These are phyloP conservation scores for Spodoptera picta DNA, from an alignment of 2,888 invertebrate genomes.

Conservation along the genomic window DNA sequence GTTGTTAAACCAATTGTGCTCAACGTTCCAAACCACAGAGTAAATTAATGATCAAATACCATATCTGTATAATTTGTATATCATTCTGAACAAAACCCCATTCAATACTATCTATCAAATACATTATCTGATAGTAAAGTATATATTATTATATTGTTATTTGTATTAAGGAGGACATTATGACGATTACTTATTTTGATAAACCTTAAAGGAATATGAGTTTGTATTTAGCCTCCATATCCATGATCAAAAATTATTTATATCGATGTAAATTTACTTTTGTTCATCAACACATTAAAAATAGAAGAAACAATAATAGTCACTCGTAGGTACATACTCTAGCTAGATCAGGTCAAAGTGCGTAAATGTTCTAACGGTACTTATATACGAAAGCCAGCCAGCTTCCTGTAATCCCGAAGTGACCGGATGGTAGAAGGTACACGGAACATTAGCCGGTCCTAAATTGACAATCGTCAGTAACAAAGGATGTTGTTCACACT, in stretches of 20 bases:
- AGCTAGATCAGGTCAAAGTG: conserved; percentile 2
- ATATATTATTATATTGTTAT: conserved; percentile 11
- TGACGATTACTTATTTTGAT: too few species aligned
- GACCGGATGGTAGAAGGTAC: conserved; percentile 30
- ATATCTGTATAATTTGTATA: background rate
- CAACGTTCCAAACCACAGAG: background rate
- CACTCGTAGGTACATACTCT: too few species aligned
- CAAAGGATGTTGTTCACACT: conserved; percentile 24
- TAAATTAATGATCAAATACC: background rate
- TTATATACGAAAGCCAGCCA: conserved; percentile 13
- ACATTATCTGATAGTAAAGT: conserved; percentile 7
- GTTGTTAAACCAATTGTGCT: too few species aligned
- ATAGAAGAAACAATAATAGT: too few species aligned
- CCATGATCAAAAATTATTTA: too few species aligned
- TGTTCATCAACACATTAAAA: too few species aligned
- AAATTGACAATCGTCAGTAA: conserved; percentile 35
- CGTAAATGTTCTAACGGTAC: conserved; percentile 1
- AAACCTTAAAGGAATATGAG: too few species aligned
- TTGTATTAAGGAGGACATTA: conserved; percentile 17
- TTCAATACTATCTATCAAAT: background rate
- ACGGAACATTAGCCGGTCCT: conserved; percentile 23
- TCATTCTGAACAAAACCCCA: background rate
- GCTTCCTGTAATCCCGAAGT: conserved; percentile 34
- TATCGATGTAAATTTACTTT: too few species aligned
- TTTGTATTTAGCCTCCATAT: too few species aligned